Conservation (phyloP, 2,113 vertebrate species). For the Siniperca knerii region DNA sequence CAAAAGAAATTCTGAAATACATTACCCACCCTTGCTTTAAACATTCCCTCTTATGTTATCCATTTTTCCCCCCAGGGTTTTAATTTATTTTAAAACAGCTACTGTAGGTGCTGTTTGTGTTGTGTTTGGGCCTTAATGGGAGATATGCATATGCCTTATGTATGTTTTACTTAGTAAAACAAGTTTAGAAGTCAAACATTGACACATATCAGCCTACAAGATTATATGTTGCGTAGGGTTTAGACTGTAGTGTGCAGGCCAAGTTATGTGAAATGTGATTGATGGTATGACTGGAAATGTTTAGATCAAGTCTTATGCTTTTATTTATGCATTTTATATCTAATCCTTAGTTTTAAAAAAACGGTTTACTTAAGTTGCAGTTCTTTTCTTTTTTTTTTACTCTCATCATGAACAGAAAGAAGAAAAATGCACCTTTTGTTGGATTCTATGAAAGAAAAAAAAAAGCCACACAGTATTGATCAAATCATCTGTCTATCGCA, state of each 20-base stretch:
- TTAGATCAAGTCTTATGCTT: constrained; percentile 39
- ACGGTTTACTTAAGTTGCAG: constrained; percentile 3
- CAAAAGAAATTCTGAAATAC: too few species aligned
- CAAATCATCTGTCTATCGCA: constrained; percentile 7
- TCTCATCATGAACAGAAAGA: not conserved
- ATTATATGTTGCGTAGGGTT: not conserved
- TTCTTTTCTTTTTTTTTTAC: constrained; percentile 23
- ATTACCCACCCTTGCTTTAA: too few species aligned
- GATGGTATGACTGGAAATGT: constrained; percentile 52
- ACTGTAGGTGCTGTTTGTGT: constrained; percentile 19
- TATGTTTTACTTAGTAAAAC: constrained; percentile 49
- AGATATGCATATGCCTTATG: constrained; percentile 51
- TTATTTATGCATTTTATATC: constrained; percentile 68
- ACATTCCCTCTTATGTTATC: constrained; percentile 10
- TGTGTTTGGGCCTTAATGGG: constrained; percentile 40
- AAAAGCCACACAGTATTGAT: constrained; percentile 65
- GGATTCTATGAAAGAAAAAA: not conserved
- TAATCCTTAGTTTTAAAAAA: constrained; percentile 10
- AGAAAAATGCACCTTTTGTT: constrained; percentile 41
- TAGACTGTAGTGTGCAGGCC: constrained; percentile 28
- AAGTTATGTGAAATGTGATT: constrained; percentile 39
- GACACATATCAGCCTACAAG: constrained; percentile 10
- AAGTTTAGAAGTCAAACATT: constrained; percentile 13
- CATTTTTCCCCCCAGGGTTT: constrained; percentile 65
- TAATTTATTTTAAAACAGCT: constrained; percentile 80